Evolutionary conservation across 2,113 vertebrate species (phyloP).

Genomic region (Nannobrachium achirus): DNA sequence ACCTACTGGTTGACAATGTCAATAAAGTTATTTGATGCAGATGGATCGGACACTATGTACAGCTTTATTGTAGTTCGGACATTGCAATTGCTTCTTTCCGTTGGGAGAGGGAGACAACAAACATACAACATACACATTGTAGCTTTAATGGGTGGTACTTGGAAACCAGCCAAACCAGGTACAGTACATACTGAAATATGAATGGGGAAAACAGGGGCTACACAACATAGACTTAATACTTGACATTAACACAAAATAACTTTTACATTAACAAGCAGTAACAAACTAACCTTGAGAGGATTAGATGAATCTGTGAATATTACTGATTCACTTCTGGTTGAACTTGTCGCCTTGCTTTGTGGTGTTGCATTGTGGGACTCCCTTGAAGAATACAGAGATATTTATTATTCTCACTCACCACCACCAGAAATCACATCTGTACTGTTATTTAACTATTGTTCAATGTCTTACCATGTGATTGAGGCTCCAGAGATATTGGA

Average conservation of each 20-base stretch:
- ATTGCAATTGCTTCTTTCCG: too few species aligned
- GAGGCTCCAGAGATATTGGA: neutral
- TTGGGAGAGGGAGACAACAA: too few species aligned
- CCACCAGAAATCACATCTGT: neutral
- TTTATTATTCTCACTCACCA: neutral
- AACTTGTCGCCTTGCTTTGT: neutral
- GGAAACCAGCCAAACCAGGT: neutral
- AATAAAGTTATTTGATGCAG: too few species aligned
- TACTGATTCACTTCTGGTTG: slow-evolving; percentile 15
- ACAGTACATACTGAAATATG: too few species aligned
- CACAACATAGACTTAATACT: neutral
- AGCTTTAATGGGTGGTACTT: too few species aligned
- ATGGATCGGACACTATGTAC: too few species aligned
- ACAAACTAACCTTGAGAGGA: slow-evolving; percentile 17
- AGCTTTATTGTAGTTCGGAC: too few species aligned
- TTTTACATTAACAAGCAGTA: too few species aligned
- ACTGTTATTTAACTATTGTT: neutral
- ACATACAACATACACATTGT: too few species aligned
- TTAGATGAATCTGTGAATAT: slow-evolving; percentile 40
- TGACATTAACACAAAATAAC: too few species aligned
- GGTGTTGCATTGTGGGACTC: slow-evolving; percentile 22
- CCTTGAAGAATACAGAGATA: slow-evolving; percentile 38
- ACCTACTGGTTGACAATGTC: too few species aligned
- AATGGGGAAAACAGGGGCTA: too few species aligned
- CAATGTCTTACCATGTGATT: slow-evolving; percentile 46